A percentile compares a stretch with the other conserved stretches of the same genome.
Evolutionary conservation across 92 coral and sea anemone species (phyloP).

Genomic region (Isaurus tuberculatus): DNA sequence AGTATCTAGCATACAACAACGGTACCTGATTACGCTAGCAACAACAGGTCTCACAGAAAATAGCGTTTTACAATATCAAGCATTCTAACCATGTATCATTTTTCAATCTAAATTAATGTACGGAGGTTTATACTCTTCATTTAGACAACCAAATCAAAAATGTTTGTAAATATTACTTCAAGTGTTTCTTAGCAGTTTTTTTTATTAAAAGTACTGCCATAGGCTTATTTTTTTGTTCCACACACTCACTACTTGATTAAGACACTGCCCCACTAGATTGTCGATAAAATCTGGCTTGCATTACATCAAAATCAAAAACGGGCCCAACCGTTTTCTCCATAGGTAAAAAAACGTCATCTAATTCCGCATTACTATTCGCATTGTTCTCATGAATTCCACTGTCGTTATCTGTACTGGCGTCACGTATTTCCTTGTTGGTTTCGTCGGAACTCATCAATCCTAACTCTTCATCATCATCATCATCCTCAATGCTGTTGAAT

Average conservation of each 20-base stretch:
- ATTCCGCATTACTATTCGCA: neutral
- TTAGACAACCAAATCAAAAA: too few relatives aligned
- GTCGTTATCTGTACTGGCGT: neutral
- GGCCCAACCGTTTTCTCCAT: slow-evolving; percentile 11
- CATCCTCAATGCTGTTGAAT: slow-evolving; percentile 67
- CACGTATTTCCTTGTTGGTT: neutral
- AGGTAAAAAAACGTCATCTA: slow-evolving; percentile 19
- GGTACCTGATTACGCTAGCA: too few relatives aligned
- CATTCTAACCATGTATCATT: too few relatives aligned
- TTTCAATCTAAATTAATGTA: too few relatives aligned
- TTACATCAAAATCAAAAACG: slow-evolving; percentile 18
- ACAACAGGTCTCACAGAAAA: too few relatives aligned
- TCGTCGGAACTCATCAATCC: slow-evolving; percentile 29
- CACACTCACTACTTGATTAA: neutral
- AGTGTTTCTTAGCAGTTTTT: too few relatives aligned
- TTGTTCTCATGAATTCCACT: slow-evolving; percentile 17
- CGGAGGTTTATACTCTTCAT: too few relatives aligned
- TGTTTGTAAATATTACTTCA: too few relatives aligned
- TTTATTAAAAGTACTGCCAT: too few relatives aligned
- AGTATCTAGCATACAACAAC: too few relatives aligned
- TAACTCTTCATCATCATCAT: slow-evolving; percentile 12
- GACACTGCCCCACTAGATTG: slow-evolving; percentile 12
- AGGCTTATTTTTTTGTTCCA: too few relatives aligned
- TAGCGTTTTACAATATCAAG: too few relatives aligned
- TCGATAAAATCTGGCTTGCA: slow-evolving; percentile 23